Percentiles rank a stretch among this genome's conserved stretches.
These are phyloP conservation scores for Rhinogobius similis DNA, from an alignment of 2,113 vertebrate species.

Conservation along the genomic window DNA sequence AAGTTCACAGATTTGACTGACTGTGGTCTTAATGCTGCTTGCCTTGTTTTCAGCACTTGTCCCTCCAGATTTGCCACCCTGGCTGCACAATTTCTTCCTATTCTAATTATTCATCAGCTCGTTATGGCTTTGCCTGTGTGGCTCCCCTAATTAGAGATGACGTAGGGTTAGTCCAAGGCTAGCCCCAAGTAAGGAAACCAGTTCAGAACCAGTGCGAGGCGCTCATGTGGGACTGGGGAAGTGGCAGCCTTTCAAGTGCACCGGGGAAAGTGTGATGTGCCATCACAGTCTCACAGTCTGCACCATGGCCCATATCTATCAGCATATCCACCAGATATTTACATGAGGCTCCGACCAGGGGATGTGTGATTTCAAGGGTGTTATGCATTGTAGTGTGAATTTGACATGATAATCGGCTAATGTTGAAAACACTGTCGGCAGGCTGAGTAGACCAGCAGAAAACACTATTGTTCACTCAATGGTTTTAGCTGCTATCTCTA, in stretches of 20 bases:
- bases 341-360: constrained; percentile 40
- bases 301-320: constrained; percentile 52
- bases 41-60: constrained; percentile 94
- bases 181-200: constrained; percentile 79
- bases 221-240: constrained; percentile 67
- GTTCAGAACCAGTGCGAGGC: constrained; percentile 77
- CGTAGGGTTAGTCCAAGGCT: constrained; percentile 71
- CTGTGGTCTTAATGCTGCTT: constrained; percentile 88
- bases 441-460: constrained; percentile 55
- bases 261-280: constrained; percentile 55
- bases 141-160: constrained; percentile 81
- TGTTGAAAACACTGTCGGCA: constrained; percentile 54
- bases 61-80: constrained; percentile 90
- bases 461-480: constrained; percentile 66
- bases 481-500: not conserved
- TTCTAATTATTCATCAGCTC: constrained; percentile 85
- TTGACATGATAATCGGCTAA: constrained; percentile 23
- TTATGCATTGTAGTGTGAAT: constrained; percentile 50
- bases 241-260: constrained; percentile 66
- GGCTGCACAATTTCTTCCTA: constrained; percentile 83
- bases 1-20: constrained; percentile 88
- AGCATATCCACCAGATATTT: constrained; percentile 65
- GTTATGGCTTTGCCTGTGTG: constrained; percentile 73
- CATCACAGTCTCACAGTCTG: constrained; percentile 44
- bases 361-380: constrained; percentile 47